Conservation (phyloP, 2,113 vertebrate genomes). For the Rhinoderma darwinii region DNA sequence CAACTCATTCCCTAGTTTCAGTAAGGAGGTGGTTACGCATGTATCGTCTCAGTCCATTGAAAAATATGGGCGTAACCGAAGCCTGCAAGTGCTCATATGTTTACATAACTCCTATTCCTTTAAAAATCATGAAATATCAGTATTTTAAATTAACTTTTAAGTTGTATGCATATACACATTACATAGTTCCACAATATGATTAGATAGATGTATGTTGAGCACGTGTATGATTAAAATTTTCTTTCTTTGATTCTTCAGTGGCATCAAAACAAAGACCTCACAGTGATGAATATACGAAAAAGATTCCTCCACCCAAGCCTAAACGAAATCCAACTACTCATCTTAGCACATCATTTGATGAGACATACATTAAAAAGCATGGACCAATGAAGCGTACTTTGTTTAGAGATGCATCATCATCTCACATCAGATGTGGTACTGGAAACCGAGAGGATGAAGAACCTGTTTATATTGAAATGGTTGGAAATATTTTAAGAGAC, state of each 20-base stretch:
- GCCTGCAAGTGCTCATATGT: background rate
- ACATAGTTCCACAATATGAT: background rate
- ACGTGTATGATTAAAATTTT: constrained; percentile 12
- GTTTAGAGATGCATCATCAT: constrained; percentile 77
- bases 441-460: constrained; percentile 86
- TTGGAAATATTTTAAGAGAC: constrained; percentile 89
- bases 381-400: constrained; percentile 75
- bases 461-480: constrained; percentile 98
- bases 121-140: background rate
- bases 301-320: constrained; percentile 94
- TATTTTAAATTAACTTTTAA: background rate
- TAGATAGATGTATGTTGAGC: background rate
- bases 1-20: too few species aligned
- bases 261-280: constrained; percentile 80
- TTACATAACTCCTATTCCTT: background rate
- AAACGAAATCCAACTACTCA: constrained; percentile 96
- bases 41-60: too few species aligned
- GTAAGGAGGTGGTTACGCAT: too few species aligned
- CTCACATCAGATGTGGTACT: constrained; percentile 79
- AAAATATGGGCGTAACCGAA: background rate
- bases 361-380: constrained; percentile 87
- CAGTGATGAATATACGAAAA: constrained; percentile 89
- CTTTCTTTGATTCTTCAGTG: constrained; percentile 65
- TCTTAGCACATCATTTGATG: constrained; percentile 94
- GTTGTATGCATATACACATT: background rate